Percentiles rank a stretch among this genome's conserved stretches.
phyloP scores from a whole-genome alignment of 1,140 invertebrate genomes.

The roundworm (Caenorhabditis elegans) region WBcel235 BX284604.4:9617501-9618000 shows the following conservation, averaged over 20 bases:
- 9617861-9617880: too few relatives aligned
- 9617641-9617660: conserved; percentile 16
- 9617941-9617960: too few relatives aligned
- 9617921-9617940: too few relatives aligned
- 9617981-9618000: too few relatives aligned
- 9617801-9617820: too few relatives aligned
- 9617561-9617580: not conserved
- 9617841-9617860: too few relatives aligned
- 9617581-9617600: not conserved
- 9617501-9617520: conserved; percentile 7
- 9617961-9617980: too few relatives aligned
- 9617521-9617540: conserved; percentile 31
- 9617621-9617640: conserved; percentile 29
- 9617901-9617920: too few relatives aligned
- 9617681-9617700: not conserved
- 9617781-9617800: not conserved
- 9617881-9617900: too few relatives aligned
- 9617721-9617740: not conserved
- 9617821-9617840: too few relatives aligned
- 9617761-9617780: not conserved
- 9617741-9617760: not conserved
- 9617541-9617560: not conserved
- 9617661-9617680: not conserved
- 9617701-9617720: not conserved
- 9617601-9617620: not conserved